A percentile compares a stretch with the other conserved stretches of the same genome.
Conservation (phyloP, 2,888 invertebrate species). For the Callosobruchus maculatus region DNA sequence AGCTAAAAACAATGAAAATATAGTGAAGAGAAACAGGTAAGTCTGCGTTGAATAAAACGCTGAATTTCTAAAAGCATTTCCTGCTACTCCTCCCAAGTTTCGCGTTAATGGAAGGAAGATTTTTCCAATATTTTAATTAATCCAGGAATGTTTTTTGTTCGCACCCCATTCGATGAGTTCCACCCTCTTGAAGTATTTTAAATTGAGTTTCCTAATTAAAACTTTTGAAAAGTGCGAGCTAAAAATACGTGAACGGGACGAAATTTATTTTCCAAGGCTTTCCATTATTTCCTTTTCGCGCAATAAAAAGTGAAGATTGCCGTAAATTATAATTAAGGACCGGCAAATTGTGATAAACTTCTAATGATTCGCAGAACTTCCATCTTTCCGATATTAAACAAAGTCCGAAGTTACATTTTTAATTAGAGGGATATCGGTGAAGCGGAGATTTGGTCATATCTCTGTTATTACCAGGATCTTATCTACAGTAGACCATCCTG, state of each 20-base stretch:
- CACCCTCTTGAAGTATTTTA: conserved; percentile 36
- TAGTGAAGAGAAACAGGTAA: not conserved
- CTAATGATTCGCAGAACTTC: not conserved
- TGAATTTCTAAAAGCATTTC: not conserved
- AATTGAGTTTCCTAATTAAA: conserved; percentile 44
- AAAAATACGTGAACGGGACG: conserved; percentile 27
- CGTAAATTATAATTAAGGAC: not conserved
- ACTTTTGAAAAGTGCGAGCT: conserved; percentile 38
- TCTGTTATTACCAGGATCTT: not conserved
- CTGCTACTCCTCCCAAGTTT: conserved; percentile 7
- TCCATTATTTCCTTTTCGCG: conserved; percentile 12
- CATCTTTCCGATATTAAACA: not conserved
- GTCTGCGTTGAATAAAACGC: not conserved
- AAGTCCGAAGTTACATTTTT: not conserved
- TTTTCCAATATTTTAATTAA: conserved; percentile 34
- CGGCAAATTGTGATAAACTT: not conserved
- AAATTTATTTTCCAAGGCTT: conserved; percentile 16
- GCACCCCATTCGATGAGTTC: conserved; percentile 27
- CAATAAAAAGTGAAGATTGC: not conserved
- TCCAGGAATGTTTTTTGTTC: conserved; percentile 29
- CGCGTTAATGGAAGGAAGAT: conserved; percentile 24
- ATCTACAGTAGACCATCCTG: too few relatives aligned
- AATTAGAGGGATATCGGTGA: not conserved
- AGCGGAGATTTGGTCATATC: not conserved
- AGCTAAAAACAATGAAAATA: not conserved